Conservation (phyloP, 2,797 vertebrate species). For the Myiotriccus ornatus region DNA sequence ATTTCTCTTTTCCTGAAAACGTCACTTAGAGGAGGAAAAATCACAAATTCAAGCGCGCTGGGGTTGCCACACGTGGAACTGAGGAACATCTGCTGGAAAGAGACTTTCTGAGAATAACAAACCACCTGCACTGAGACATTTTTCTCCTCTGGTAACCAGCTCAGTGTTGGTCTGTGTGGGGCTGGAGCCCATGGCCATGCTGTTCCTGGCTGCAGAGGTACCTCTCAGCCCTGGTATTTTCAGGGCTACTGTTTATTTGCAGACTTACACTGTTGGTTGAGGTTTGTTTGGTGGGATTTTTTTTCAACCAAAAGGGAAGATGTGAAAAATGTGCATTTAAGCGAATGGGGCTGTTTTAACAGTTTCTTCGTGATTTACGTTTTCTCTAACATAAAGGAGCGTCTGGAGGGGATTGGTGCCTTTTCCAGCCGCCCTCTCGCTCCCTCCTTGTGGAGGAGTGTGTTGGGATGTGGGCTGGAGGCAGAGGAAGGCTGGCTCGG, state of each 20-base stretch:
- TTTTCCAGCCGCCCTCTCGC: not conserved
- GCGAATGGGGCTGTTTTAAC: not conserved
- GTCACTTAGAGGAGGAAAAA: not conserved
- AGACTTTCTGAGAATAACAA: not conserved
- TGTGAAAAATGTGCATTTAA: not conserved
- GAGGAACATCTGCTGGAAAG: constrained; percentile 7
- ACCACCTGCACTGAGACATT: not conserved
- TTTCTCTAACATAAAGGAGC: not conserved
- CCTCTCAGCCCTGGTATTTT: not conserved
- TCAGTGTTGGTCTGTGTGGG: accelerated
- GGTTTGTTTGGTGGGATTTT: not conserved
- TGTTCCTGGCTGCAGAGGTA: not conserved
- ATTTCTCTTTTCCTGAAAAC: not conserved
- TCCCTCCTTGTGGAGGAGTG: not conserved
- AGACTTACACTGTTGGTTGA: not conserved
- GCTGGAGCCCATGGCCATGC: not conserved
- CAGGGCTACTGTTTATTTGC: not conserved
- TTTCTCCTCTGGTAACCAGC: not conserved
- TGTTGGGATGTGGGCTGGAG: not conserved
- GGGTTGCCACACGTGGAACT: not conserved
- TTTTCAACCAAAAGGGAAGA: not conserved
- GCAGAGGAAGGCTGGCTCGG: not conserved
- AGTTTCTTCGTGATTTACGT: not conserved
- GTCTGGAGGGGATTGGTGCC: not conserved
- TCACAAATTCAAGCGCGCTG: not conserved